Conservation (phyloP, 2,888 invertebrate species). For the Dynastes tityus region DNA sequence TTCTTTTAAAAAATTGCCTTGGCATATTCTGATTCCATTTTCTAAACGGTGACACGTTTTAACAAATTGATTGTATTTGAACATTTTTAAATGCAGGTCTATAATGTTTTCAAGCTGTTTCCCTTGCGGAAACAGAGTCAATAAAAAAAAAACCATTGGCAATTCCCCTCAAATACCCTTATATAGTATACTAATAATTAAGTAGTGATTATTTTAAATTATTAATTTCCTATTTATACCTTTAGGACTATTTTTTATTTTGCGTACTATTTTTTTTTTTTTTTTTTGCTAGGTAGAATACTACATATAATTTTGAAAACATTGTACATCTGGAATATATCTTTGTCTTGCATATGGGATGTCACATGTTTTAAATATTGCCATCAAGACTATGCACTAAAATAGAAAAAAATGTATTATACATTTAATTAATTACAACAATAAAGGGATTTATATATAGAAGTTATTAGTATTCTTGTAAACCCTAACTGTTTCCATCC, state of each 20-base stretch:
- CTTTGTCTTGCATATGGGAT: slow-evolving; percentile 55
- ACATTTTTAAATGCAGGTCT: not conserved
- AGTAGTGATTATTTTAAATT: not conserved
- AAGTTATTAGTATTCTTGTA: slow-evolving; percentile 58
- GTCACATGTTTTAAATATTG: slow-evolving; percentile 53
- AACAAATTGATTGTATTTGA: not conserved
- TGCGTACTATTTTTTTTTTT: not conserved
- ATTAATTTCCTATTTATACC: not conserved
- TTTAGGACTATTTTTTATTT: not conserved
- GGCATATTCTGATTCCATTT: not conserved
- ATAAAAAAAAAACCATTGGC: no score
- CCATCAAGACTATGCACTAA: slow-evolving; percentile 58
- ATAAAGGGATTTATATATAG: slow-evolving; percentile 64
- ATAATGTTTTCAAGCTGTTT: slow-evolving; percentile 12
- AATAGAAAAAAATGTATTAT: slow-evolving; percentile 59
- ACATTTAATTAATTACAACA: slow-evolving; percentile 54
- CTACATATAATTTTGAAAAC: not conserved
- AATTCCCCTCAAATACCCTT: no score
- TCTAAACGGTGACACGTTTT: not conserved
- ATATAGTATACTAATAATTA: no score
- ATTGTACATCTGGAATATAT: slow-evolving; percentile 32
- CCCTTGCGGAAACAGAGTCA: no score
- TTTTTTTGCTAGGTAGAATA: not conserved
- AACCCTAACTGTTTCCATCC: not conserved
- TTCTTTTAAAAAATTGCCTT: no score